Evolutionary conservation across 1,140 invertebrate species (phyloP), one percentile per base, ranked within the genome.

Genomic region (Antheraea mylitta): DNA sequence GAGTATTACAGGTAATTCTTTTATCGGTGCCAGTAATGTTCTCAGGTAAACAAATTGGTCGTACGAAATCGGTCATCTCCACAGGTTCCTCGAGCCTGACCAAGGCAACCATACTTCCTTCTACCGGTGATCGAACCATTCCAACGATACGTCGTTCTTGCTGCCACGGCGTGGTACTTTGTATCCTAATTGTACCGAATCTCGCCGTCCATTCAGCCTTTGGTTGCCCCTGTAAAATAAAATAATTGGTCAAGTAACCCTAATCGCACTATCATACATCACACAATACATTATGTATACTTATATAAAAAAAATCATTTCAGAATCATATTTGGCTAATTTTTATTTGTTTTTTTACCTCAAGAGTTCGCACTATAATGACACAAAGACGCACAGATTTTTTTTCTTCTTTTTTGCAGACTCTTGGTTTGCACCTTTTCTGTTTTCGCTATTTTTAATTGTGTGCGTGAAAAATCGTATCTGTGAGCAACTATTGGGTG

Each of bases 111-210:
- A 96, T 96, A 72, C 96, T 97, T 10, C 97, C 97, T 90, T 97
- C 97, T 0, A 98, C 96, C 0, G 97, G 97, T 0, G 97, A 97
- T 76, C 97, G 97, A 4, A 98, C 95, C 96, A 98, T 97, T 16
- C 97, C 97, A 3, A 97, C 93, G 18, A 98, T 96, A 66, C 96
- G 93, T 30, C 96, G 91, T 76, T 98, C 96, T 83, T 98, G 97
- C 72, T 97, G 96, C 97, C 97, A 98, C 0, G 97, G 97, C 3
- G 97, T 95, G 3, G 94, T 95, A 66, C 96, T 95, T 16, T 95
- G 94, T 45, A 98, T 92, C 22, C 97, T 94, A 0, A 97, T 94
- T 22, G 94, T 95, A 3, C 97, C 97, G 74, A 97, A 93, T 79
- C 96, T 93, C 0, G 96, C 96, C 18, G 95, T 95, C 96, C 96